Conservation (phyloP, 92 coral and sea anemone genomes). For the Paragorgia papillata region DNA sequence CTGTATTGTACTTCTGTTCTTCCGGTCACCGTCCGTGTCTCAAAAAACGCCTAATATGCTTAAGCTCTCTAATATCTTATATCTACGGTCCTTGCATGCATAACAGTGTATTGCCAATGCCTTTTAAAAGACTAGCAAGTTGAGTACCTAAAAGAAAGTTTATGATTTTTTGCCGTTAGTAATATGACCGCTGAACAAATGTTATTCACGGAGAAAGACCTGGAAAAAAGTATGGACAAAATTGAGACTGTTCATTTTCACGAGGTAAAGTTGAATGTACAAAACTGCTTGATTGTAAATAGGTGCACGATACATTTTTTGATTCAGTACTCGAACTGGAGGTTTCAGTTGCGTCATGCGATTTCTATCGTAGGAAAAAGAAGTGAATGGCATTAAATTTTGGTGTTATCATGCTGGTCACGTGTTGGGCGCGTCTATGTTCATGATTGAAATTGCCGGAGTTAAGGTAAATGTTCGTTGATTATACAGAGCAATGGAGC, state of each 20-base stretch:
- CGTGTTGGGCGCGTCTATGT: constrained; percentile 97
- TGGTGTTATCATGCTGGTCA: constrained; percentile 99
- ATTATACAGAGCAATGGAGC: too few relatives aligned
- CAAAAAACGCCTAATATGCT: too few relatives aligned
- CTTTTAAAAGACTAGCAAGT: too few relatives aligned
- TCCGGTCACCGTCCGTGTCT: too few relatives aligned
- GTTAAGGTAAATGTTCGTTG: constrained; percentile 82
- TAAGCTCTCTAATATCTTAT: too few relatives aligned
- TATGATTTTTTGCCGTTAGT: constrained; percentile 44
- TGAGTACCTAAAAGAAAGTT: too few relatives aligned
- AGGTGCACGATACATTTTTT: not conserved
- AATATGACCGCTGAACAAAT: constrained; percentile 96
- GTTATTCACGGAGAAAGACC: constrained; percentile 91
- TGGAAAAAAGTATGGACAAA: constrained; percentile 99
- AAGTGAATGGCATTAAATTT: constrained; percentile 97
- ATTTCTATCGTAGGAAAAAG: constrained; percentile 73
- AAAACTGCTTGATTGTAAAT: too few relatives aligned
- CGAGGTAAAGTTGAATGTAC: constrained; percentile 57
- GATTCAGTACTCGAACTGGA: too few relatives aligned
- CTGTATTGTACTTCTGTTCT: too few relatives aligned
- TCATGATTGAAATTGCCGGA: constrained; percentile 98
- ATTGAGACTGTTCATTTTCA: constrained; percentile 97
- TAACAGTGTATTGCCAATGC: too few relatives aligned
- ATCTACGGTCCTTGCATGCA: too few relatives aligned
- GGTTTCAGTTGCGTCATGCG: too few relatives aligned